A percentile compares a stretch with the other conserved stretches of the same genome.
Conservation (phyloP, 2,113 vertebrate genomes). For the Bubalus kerabau region DNA sequence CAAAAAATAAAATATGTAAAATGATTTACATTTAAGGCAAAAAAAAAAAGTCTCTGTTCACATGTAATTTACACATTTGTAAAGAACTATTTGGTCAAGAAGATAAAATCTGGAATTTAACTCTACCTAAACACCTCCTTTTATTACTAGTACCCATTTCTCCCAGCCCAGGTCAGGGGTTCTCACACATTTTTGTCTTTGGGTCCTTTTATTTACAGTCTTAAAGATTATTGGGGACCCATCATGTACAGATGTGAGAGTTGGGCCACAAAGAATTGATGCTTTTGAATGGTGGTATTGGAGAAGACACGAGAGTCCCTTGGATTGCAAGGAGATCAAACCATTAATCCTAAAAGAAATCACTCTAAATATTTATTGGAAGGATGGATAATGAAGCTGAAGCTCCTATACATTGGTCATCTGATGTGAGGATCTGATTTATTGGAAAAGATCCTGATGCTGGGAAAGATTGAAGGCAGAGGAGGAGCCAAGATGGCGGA, state of each 20-base stretch:
- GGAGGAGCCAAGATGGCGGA: too few species aligned
- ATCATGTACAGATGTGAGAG: not conserved
- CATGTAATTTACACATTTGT: not conserved
- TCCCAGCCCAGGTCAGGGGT: too few species aligned
- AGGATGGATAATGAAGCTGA: not conserved
- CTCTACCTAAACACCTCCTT: not conserved
- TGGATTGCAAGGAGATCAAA: not conserved
- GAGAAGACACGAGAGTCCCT: not conserved
- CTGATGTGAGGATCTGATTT: not conserved
- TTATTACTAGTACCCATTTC: not conserved
- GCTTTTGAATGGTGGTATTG: not conserved
- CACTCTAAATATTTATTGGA: not conserved
- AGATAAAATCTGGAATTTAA: not conserved
- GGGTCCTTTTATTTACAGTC: too few species aligned
- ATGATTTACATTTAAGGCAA: not conserved
- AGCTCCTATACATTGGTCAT: not conserved
- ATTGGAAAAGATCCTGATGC: not conserved
- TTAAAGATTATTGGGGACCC: accelerated
- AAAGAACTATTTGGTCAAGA: not conserved
- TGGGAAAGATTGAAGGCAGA: not conserved
- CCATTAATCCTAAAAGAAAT: not conserved
- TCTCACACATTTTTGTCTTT: not conserved
- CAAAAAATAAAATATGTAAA: not conserved
- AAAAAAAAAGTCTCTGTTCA: not conserved
- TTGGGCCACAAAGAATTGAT: not conserved